These are phyloP conservation scores for Hydra vulgaris DNA, from an alignment of 30 jellyfish, hydroid and myxozoan genomes.

Conservation along the genomic window DNA sequence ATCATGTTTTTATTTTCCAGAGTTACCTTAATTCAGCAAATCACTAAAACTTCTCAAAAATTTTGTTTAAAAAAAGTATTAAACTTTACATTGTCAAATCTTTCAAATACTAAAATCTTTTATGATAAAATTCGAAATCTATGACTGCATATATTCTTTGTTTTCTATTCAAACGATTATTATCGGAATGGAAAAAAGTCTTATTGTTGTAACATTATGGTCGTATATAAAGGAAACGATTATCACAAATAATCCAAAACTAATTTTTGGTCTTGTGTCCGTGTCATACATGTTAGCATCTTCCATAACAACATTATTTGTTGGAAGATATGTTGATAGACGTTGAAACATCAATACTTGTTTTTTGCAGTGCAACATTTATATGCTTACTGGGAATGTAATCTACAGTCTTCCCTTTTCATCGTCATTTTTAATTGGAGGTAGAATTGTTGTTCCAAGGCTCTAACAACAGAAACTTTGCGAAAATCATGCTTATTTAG, in stretches of 20 bases:
- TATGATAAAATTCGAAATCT: too few species aligned
- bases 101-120: too few species aligned
- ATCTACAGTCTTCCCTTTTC: conserved; percentile 33
- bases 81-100: too few species aligned
- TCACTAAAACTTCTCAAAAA: too few species aligned
- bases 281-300: conserved; percentile 20
- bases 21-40: too few species aligned
- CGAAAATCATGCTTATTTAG: too few species aligned
- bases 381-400: conserved; percentile 28
- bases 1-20: too few species aligned
- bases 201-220: conserved; percentile 27
- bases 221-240: conserved; percentile 8
- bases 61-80: too few species aligned
- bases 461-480: too few species aligned
- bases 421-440: conserved; percentile 13
- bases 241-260: conserved; percentile 9
- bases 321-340: conserved; percentile 33
- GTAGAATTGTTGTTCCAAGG: too few species aligned
- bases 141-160: too few species aligned
- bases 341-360: background rate
- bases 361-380: conserved; percentile 21
- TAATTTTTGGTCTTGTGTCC: conserved; percentile 22
- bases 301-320: background rate
- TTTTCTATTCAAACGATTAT: conserved; percentile 2
- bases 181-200: conserved; percentile 27